Evolutionary conservation across 2,888 invertebrate species (phyloP).

Genomic region (Andricus quercusramuli): DNA sequence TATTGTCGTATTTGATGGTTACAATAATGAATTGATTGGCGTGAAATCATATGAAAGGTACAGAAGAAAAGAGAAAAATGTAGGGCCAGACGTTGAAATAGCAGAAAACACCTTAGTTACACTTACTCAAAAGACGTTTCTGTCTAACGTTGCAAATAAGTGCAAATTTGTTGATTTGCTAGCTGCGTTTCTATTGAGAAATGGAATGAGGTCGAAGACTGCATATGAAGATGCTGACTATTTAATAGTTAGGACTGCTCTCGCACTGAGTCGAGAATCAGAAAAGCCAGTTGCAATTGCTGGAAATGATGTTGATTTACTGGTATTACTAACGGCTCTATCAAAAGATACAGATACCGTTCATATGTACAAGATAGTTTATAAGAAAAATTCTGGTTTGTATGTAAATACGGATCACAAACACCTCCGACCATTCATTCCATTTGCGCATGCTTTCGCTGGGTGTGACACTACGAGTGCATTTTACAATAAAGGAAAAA

Average conservation of each 20-base stretch:
- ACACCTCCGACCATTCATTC: too few relatives aligned
- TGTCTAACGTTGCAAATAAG: too few relatives aligned
- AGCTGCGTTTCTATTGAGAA: slow-evolving; percentile 38
- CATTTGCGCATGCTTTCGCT: too few relatives aligned
- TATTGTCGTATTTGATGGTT: slow-evolving; percentile 58
- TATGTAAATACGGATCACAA: neutral
- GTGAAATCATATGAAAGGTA: slow-evolving; percentile 57
- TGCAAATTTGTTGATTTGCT: slow-evolving; percentile 48
- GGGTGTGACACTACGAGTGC: too few relatives aligned
- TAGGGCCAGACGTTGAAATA: slow-evolving; percentile 54
- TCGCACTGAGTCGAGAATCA: too few relatives aligned
- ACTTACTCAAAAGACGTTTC: too few relatives aligned
- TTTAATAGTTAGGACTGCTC: slow-evolving; percentile 51
- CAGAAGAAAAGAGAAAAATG: slow-evolving; percentile 46
- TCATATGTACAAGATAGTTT: slow-evolving; percentile 37
- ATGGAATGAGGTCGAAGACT: slow-evolving; percentile 44
- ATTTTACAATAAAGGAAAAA: too few relatives aligned
- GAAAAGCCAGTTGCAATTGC: slow-evolving; percentile 33
- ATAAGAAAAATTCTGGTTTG: slow-evolving; percentile 15
- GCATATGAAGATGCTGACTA: slow-evolving; percentile 55
- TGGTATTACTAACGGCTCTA: slow-evolving; percentile 44
- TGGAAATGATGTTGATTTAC: slow-evolving; percentile 45
- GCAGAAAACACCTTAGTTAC: too few relatives aligned
- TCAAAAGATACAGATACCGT: slow-evolving; percentile 19
- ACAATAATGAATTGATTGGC: slow-evolving; percentile 48